phyloP scores from a whole-genome alignment of 1,140 invertebrate genomes.

The Zaprionus capensis region DNA sequence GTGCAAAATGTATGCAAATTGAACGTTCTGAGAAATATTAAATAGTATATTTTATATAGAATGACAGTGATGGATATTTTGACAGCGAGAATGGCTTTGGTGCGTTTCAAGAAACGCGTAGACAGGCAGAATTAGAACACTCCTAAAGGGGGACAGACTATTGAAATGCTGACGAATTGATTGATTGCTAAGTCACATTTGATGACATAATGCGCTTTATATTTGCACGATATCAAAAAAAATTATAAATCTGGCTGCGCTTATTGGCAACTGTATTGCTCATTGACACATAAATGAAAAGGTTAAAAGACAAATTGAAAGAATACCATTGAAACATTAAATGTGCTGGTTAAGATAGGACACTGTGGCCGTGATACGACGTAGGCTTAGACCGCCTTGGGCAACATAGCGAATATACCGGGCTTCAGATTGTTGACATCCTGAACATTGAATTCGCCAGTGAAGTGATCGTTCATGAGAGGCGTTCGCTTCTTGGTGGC shows the following conservation, averaged over 20 bases:
- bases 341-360: conserved; percentile 15
- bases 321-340: conserved; percentile 66
- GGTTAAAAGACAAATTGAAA: conserved; percentile 32
- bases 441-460: conserved; percentile 68
- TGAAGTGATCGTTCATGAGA: conserved; percentile 68
- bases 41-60: conserved; percentile 44
- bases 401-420: conserved; percentile 74
- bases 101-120: neutral
- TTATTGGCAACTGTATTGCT: conserved; percentile 46
- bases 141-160: neutral
- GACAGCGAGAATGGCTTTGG: neutral
- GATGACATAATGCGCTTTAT: conserved; percentile 1
- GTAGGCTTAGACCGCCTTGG: conserved; percentile 46
- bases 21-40: conserved; percentile 45
- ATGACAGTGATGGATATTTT: conserved; percentile 56
- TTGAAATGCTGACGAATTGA: neutral
- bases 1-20: conserved; percentile 56
- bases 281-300: conserved; percentile 32
- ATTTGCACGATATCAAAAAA: neutral
- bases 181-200: conserved; percentile 1
- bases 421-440: conserved; percentile 78
- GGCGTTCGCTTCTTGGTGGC: conserved; percentile 66
- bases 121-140: conserved; percentile 11
- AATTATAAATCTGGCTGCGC: conserved; percentile 20
- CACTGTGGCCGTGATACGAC: neutral